Conservation (phyloP, 2,888 invertebrate genomes). For the Himalopsyche kuldschensis region DNA sequence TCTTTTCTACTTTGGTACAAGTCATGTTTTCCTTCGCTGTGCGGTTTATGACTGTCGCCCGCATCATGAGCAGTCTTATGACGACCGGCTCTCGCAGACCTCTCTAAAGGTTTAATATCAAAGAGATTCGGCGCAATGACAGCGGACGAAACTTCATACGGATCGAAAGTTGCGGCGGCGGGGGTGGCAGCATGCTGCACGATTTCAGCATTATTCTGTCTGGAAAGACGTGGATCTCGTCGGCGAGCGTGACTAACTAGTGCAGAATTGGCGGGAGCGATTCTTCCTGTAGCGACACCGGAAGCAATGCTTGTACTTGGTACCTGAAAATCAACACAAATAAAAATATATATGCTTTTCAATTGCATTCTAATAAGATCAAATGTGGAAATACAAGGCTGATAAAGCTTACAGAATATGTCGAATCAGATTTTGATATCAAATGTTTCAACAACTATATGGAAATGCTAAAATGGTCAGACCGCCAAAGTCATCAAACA, state of each 20-base stretch:
- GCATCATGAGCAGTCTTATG: neutral
- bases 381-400: no score
- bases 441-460: no score
- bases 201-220: conserved; percentile 43
- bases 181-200: conserved; percentile 44
- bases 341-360: neutral
- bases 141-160: conserved; percentile 40
- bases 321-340: neutral
- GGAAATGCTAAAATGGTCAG: no score
- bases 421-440: no score
- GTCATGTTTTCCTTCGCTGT: neutral
- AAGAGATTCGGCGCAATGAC: conserved; percentile 53
- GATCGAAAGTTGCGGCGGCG: conserved; percentile 41
- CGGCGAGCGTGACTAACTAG: conserved; percentile 50
- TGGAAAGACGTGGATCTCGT: conserved; percentile 51
- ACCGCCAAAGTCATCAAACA: no score
- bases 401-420: no score
- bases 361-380: no score
- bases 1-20: neutral
- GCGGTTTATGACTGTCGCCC: neutral
- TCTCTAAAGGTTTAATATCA: conserved; percentile 49
- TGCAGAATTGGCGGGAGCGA: conserved; percentile 59
- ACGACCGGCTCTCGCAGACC: conserved; percentile 40
- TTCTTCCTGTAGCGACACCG: conserved; percentile 45
- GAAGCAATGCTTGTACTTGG: neutral